These are phyloP conservation scores for Aleiodes leptofemur DNA, from an alignment of 2,888 invertebrate species.

Conservation along the genomic window DNA sequence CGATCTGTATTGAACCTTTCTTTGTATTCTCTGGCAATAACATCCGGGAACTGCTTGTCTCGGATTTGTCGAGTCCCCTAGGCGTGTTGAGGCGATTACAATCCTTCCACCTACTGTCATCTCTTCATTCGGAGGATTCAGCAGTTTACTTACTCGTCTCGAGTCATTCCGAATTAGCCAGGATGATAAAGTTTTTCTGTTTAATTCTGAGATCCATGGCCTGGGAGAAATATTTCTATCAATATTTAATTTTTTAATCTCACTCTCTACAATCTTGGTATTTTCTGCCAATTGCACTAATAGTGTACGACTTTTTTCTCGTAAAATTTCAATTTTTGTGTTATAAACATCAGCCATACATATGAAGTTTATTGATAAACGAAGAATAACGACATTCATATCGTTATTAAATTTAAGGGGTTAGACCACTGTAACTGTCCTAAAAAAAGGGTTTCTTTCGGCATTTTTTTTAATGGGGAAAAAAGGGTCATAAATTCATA, in stretches of 20 bases:
- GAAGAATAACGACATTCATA: slow-evolving; percentile 6
- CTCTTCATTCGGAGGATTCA: slow-evolving; percentile 46
- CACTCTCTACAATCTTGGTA: slow-evolving; percentile 52
- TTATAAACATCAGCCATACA: slow-evolving; percentile 55
- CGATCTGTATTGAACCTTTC: slow-evolving; percentile 52
- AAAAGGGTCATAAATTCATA: no score
- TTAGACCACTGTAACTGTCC: no score
- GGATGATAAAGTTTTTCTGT: neutral
- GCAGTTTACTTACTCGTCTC: slow-evolving; percentile 48
- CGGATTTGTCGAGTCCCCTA: slow-evolving; percentile 37
- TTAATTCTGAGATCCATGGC: neutral
- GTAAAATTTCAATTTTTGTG: slow-evolving; percentile 53
- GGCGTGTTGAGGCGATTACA: slow-evolving; percentile 60
- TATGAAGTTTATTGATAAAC: slow-evolving; percentile 4
- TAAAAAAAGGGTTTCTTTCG: no score
- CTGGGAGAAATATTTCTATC: neutral
- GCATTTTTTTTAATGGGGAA: no score
- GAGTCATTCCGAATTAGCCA: slow-evolving; percentile 62
- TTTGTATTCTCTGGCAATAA: slow-evolving; percentile 61
- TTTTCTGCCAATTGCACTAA: slow-evolving; percentile 51
- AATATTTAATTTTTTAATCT: slow-evolving; percentile 44
- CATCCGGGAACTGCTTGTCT: slow-evolving; percentile 65
- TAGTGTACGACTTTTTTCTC: slow-evolving; percentile 56
- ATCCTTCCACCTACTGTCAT: slow-evolving; percentile 56
- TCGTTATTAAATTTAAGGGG: neutral